Evolutionary conservation across 2,797 vertebrate species (phyloP).

Genomic region (Coranthus polyacanthus): DNA sequence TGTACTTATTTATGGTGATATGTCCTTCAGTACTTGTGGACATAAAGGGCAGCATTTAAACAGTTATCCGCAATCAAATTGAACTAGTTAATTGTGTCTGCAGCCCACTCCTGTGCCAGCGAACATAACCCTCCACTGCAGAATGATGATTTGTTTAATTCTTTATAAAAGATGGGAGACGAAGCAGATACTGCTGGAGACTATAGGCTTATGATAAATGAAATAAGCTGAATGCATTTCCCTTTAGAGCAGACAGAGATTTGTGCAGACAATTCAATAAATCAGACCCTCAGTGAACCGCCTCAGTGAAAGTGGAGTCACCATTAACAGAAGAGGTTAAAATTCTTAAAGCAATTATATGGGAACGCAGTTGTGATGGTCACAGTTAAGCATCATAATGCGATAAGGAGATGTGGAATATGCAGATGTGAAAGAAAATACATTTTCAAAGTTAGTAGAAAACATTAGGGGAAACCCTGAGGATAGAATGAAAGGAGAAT

Average conservation of each 20-base stretch:
- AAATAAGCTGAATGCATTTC: constrained; percentile 66
- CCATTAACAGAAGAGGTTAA: constrained; percentile 59
- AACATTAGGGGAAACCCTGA: too few relatives aligned
- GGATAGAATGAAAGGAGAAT: constrained; percentile 34
- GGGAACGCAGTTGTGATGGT: constrained; percentile 54
- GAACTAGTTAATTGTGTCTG: constrained; percentile 43
- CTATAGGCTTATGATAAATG: constrained; percentile 62
- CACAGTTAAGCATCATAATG: constrained; percentile 41
- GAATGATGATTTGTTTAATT: too few relatives aligned
- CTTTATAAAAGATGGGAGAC: constrained; percentile 57
- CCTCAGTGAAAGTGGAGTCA: constrained; percentile 43
- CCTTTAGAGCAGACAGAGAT: constrained; percentile 63
- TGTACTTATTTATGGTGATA: neutral
- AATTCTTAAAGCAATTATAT: constrained; percentile 61
- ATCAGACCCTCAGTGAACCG: constrained; percentile 55
- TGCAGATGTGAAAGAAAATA: constrained; percentile 56
- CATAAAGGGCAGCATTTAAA: constrained; percentile 2
- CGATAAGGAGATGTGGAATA: constrained; percentile 63
- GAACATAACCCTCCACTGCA: constrained; percentile 44
- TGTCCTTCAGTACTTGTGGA: neutral
- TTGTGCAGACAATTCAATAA: constrained; percentile 67
- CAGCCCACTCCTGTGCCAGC: constrained; percentile 18
- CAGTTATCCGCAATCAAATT: constrained; percentile 41
- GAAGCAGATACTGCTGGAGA: constrained; percentile 35
- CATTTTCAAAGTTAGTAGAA: too few relatives aligned